Evolutionary conservation across 1,140 invertebrate species (phyloP).

Genomic region (Chymomyza costata): DNA sequence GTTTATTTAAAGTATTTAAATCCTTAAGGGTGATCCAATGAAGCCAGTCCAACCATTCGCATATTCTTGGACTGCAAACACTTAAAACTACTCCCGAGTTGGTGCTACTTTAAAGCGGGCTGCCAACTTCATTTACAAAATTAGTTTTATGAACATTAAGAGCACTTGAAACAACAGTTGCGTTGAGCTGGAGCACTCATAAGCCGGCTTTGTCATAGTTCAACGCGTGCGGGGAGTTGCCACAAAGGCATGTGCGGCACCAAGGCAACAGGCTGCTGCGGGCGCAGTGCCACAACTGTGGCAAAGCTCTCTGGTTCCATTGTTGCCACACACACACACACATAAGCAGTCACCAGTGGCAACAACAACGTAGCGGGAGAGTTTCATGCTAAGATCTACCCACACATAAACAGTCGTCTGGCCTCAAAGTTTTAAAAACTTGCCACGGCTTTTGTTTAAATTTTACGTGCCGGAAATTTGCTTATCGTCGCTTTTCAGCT

Average conservation of each 20-base stretch:
- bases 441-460: constrained; percentile 55
- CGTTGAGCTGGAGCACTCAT: constrained; percentile 26
- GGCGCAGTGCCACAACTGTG: not conserved
- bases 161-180: constrained; percentile 49
- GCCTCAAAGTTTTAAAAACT: constrained; percentile 55
- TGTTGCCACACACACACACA: not conserved
- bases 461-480: constrained; percentile 67
- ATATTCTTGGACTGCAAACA: too few relatives aligned
- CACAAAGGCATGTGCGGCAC: constrained; percentile 60
- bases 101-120: not conserved
- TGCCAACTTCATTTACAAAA: constrained; percentile 51
- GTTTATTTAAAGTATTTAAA: too few relatives aligned
- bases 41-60: too few relatives aligned
- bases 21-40: too few relatives aligned
- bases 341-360: constrained; percentile 35
- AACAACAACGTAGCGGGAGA: constrained; percentile 41
- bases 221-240: constrained; percentile 43
- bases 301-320: not conserved
- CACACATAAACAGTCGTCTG: constrained; percentile 24
- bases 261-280: constrained; percentile 43
- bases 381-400: not conserved
- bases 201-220: constrained; percentile 60
- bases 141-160: constrained; percentile 71
- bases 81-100: too few relatives aligned
- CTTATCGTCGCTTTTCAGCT: constrained; percentile 63